A percentile compares a stretch with the other conserved stretches of the same genome.
These are phyloP conservation scores for Eospalax fontanierii DNA, from an alignment of 2,797 vertebrate genomes.

Conservation along the genomic window DNA sequence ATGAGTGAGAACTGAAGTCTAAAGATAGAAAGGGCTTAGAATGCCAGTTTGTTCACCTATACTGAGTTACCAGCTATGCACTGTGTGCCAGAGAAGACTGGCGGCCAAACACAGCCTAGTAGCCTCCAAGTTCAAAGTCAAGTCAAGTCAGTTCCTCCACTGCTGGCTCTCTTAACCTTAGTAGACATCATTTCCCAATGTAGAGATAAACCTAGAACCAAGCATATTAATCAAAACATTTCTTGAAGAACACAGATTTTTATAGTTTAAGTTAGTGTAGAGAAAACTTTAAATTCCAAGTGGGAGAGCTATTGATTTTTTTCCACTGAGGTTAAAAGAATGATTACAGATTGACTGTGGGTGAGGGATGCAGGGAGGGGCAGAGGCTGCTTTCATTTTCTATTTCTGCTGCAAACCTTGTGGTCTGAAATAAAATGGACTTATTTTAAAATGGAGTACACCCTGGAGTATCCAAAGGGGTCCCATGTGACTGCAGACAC, in stretches of 20 bases:
- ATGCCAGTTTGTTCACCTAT: not conserved
- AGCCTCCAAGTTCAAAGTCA: not conserved
- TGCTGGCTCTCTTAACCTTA: not conserved
- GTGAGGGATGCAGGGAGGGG: not conserved
- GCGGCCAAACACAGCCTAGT: not conserved
- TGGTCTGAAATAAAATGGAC: not conserved
- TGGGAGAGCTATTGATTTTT: not conserved
- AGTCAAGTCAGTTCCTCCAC: not conserved
- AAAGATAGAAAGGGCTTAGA: not conserved
- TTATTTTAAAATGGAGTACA: not conserved
- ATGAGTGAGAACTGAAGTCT: not conserved
- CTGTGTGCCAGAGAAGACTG: not conserved
- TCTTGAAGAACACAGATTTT: constrained; percentile 11
- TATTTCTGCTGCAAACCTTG: not conserved
- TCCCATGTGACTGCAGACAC: not conserved
- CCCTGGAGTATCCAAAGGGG: not conserved
- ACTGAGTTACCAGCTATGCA: not conserved
- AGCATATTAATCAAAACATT: not conserved
- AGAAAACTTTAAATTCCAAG: not conserved
- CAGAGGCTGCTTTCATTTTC: not conserved
- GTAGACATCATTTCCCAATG: not conserved
- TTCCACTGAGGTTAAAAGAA: constrained; percentile 1
- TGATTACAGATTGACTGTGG: not conserved
- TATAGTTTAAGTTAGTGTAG: not conserved
- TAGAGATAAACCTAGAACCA: not conserved